These are phyloP conservation scores for Nannospalax galili DNA, from an alignment of 2,113 vertebrate species.

Conservation along the genomic window DNA sequence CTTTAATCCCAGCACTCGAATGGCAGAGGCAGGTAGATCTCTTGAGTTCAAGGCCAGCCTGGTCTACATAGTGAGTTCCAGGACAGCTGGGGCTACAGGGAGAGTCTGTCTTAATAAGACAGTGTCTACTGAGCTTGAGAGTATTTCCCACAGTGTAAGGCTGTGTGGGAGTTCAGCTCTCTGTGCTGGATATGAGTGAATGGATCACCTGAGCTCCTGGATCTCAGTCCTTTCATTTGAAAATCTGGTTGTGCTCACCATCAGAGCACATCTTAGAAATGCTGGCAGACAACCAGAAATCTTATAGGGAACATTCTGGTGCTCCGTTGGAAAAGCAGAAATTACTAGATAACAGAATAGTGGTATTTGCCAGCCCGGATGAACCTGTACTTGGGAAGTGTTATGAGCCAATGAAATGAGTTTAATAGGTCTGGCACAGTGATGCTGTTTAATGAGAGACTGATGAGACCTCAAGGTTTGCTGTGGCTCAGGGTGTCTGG, in stretches of 20 bases:
- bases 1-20: too few relatives aligned
- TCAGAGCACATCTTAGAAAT: neutral
- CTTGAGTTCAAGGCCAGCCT: too few relatives aligned
- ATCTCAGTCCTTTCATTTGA: neutral
- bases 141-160: neutral
- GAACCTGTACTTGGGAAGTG: neutral
- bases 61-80: too few relatives aligned
- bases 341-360: neutral
- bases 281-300: neutral
- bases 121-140: neutral
- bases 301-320: neutral
- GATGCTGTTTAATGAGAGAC: neutral
- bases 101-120: too few relatives aligned
- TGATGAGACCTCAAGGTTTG: neutral
- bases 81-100: too few relatives aligned
- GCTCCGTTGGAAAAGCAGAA: neutral
- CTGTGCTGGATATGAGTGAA: neutral
- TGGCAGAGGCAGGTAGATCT: too few relatives aligned
- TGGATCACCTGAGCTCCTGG: neutral
- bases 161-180: neutral
- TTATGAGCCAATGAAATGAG: slow-evolving; percentile 39
- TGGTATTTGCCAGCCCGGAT: neutral
- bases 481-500: neutral
- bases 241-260: neutral
- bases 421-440: neutral